Evolutionary conservation across 1,140 invertebrate species (phyloP), one percentile per base, ranked within the genome.

Genomic region (Caenorhabditis inopinata): DNA sequence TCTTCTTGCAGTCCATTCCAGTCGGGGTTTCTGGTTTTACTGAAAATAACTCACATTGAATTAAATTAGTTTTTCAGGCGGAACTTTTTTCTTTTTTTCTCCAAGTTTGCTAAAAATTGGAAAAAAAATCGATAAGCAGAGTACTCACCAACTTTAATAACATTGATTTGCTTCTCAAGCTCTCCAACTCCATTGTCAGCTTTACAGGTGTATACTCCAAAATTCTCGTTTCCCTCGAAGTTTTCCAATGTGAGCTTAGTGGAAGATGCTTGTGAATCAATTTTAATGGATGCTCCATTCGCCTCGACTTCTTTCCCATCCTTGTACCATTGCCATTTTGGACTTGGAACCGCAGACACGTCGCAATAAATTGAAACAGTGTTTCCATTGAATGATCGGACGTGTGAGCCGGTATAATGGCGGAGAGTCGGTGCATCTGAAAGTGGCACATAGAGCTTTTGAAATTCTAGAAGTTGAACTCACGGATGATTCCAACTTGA

Each of bases 81-180:
- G n/a, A n/a, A n/a, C n/a, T n/a, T n/a, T n/a, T n/a, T n/a, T n/a
- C n/a, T n/a, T n/a, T n/a, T n/a, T n/a, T n/a, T n/a, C n/a, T n/a
- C n/a, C n/a, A n/a, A n/a, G n/a, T n/a, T n/a, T n/a, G n/a, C n/a
- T n/a, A n/a, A n/a, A n/a, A n/a, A n/a, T n/a, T n/a, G n/a, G n/a
- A n/a, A n/a, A n/a, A 14, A 35, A 32, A 49, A 5, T 58, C 9
- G n/a, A n/a, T n/a, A n/a, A n/a, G n/a, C n/a, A n/a, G n/a, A n/a
- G n/a, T 74, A 74, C 78, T 82, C 21, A 82, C 81, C 81, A 46
- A 82, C 68, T 80, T 74, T 25, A 25, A 82, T 32, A 18, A 80
- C 78, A 18, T 46, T 27, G 38, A 82, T 80, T n/a, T 74, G 23
- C 11, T 75, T 45, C 14, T 29, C 77, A 9, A 75, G 62, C 38